Conservation (phyloP, 1,140 invertebrate genomes). For the Subanguina moxae region DNA sequence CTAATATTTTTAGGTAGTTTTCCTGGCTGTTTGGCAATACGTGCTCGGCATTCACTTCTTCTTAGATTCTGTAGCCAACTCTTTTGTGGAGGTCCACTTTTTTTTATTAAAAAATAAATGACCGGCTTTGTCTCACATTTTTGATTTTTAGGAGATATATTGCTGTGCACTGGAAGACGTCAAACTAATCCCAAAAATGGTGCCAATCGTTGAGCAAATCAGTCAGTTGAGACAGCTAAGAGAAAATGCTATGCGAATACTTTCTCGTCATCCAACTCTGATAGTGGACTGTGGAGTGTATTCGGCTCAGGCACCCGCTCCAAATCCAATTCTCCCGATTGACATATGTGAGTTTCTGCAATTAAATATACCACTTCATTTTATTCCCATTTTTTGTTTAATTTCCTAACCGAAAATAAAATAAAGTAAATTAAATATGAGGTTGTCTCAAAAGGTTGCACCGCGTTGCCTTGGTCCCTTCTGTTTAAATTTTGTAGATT, state of each 20-base stretch:
- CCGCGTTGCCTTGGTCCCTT: too few species aligned
- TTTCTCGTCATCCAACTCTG: conserved; percentile 47
- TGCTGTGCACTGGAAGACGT: conserved; percentile 72
- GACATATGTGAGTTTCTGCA: conserved; percentile 56
- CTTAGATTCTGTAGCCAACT: conserved; percentile 69
- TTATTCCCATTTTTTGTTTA: too few species aligned
- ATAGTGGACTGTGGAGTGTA: conserved; percentile 55
- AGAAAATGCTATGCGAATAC: conserved; percentile 46
- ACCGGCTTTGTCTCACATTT: neutral
- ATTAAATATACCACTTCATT: neutral
- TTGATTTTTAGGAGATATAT: conserved; percentile 66
- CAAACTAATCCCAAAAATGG: conserved; percentile 61
- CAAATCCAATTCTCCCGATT: conserved; percentile 55
- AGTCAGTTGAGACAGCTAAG: conserved; percentile 33
- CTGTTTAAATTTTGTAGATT: too few species aligned
- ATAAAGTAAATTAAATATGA: too few species aligned
- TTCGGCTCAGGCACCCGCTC: conserved; percentile 46
- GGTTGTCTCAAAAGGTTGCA: neutral
- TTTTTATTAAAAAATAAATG: neutral
- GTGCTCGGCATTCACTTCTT: conserved; percentile 72
- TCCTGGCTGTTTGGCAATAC: conserved; percentile 74
- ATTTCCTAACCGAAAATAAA: too few species aligned
- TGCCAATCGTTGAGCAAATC: conserved; percentile 46
- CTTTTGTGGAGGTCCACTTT: conserved; percentile 69
- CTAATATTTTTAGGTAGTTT: conserved; percentile 72